Base-by-base conservation (phyloP, 2,888 invertebrate genomes). In the Crematogaster levior region DNA sequence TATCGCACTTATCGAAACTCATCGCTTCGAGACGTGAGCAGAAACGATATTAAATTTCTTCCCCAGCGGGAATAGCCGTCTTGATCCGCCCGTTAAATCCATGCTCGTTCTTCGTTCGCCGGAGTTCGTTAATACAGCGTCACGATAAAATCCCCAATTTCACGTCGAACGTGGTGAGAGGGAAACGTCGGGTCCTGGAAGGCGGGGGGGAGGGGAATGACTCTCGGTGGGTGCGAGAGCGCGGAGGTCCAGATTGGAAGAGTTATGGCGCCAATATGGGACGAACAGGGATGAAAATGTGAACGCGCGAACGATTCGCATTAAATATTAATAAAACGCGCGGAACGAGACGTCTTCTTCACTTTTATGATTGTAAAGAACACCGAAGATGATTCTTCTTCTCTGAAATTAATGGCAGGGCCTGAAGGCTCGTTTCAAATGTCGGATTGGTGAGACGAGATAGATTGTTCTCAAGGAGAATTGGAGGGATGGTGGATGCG, bases 91-190 rank as follows among this genome's bases (percentile, higher is more conserved):
- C 87, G 89, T 87, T 90, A 89, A 89, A 90, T 85, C 88, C 87
- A 83, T 83, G 86, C 73, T 83, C 90, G 83, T 86, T 90, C 88
- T 75, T 84, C 82, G 83, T 61, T 30, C 72, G 60, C 63, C 65
- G 73, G 87, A 89, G 84, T 90, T 88, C 89, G 90, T 89, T 89
- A 90, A 90, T 89, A 89, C 85, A 87, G 80, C 87, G 90, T 87
- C 89, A 86, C 87, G 90, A 89, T 90, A 85, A 87, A 89, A 89
- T 85, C 86, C 89, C 85, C 89, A 87, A 89, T 90, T 90, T 84
- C 86, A 63, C 84, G 81, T 84, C 84, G 84, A 80, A 53, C 84
- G 75, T 77, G 83, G 77, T 61, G 65, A 79, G 72, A 84, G 82
- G 79, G 73, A 79, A 84, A 70, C 70, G 72, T 72, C 84, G 82